Percentiles rank a stretch among this genome's conserved stretches.
phyloP scores from a whole-genome alignment of 2,113 vertebrate species.

The Odocoileus virginianus region DNA sequence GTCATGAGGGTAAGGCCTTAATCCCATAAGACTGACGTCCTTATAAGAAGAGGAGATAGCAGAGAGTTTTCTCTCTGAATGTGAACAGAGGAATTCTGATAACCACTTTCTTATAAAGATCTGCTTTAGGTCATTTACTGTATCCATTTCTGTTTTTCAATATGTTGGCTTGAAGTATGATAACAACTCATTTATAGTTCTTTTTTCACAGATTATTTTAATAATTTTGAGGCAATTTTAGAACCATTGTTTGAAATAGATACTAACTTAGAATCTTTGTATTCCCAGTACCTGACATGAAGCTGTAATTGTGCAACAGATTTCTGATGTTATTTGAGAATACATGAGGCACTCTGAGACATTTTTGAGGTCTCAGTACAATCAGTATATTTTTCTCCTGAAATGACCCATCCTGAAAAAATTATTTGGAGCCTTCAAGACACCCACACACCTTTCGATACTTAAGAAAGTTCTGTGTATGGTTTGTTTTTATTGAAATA shows the following conservation, averaged over 20 bases:
- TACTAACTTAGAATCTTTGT: background rate
- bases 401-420: slow-evolving; percentile 14
- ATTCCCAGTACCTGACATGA: background rate
- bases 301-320: background rate
- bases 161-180: background rate
- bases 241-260: background rate
- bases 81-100: background rate
- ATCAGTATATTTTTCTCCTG: background rate
- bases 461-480: background rate
- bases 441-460: background rate
- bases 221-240: background rate
- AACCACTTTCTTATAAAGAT: background rate
- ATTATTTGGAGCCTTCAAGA: background rate
- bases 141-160: background rate
- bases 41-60: background rate
- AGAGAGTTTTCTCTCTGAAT: background rate
- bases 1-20: background rate
- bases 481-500: background rate
- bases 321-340: slow-evolving; percentile 18
- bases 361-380: background rate
- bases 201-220: slow-evolving; percentile 13
- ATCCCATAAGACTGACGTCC: background rate
- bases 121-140: background rate
- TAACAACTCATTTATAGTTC: background rate
- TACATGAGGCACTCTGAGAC: background rate